phyloP scores from a whole-genome alignment of 2,113 vertebrate genomes.

The Misgurnus mizolepis region DNA sequence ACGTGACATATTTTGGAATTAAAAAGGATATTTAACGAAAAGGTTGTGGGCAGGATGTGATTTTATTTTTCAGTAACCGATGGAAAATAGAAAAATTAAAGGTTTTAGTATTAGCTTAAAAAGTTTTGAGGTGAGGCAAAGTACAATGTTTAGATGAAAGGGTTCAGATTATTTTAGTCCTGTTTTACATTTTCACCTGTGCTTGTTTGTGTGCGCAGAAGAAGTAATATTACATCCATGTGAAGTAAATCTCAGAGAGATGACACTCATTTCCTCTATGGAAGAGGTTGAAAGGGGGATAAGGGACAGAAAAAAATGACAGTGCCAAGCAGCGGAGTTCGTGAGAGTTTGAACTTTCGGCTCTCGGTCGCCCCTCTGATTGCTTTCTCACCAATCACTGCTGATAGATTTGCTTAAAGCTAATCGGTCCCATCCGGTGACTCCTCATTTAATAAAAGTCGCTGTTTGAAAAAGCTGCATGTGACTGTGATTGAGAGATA shows the following conservation, averaged over 20 bases:
- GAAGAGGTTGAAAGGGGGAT: background rate
- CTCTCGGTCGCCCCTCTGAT: conserved; percentile 54
- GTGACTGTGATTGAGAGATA: conserved; percentile 55
- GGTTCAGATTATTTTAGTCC: no score
- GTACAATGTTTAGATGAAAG: no score
- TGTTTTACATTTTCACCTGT: no score
- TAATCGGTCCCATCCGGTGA: conserved; percentile 62
- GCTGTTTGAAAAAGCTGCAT: conserved; percentile 54
- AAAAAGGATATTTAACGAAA: no score
- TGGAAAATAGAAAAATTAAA: no score
- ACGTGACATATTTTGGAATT: no score
- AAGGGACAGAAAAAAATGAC: conserved; percentile 22
- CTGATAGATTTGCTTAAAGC: conserved; percentile 61
- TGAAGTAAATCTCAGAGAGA: conserved; percentile 53
- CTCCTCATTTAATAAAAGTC: conserved; percentile 55
- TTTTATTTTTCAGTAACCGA: no score
- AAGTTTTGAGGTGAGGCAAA: no score
- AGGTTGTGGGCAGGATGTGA: no score
- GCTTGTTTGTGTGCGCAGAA: background rate
- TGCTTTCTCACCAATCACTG: conserved; percentile 59
- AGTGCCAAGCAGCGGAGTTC: conserved; percentile 50
- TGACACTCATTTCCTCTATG: conserved; percentile 58
- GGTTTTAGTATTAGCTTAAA: no score
- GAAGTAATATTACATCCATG: conserved; percentile 17
- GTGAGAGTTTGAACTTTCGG: conserved; percentile 56